Percentiles rank a stretch among this genome's conserved stretches.
Conservation (phyloP, 2,113 vertebrate genomes). For the Ahaetulla prasina region DNA sequence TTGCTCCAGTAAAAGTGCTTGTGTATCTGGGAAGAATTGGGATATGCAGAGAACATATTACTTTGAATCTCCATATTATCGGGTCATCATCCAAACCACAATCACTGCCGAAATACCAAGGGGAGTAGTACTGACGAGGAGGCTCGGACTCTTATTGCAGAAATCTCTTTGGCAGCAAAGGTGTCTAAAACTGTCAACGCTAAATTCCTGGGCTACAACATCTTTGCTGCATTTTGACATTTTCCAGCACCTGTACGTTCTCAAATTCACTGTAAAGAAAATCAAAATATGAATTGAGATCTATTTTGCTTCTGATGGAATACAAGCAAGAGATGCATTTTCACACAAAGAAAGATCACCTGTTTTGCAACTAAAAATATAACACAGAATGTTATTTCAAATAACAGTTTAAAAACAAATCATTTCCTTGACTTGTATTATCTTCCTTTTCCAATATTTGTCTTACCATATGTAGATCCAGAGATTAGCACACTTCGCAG, state of each 20-base stretch:
- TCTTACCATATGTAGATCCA: background rate
- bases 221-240: background rate
- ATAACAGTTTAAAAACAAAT: background rate
- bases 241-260: slow-evolving; percentile 26
- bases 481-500: background rate
- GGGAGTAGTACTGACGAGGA: background rate
- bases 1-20: background rate
- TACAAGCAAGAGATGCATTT: background rate
- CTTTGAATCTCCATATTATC: background rate
- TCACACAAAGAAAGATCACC: background rate
- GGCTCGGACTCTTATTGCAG: slow-evolving; percentile 7
- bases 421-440: background rate
- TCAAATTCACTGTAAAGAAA: slow-evolving; percentile 11
- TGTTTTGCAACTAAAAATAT: background rate
- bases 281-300: background rate
- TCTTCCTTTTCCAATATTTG: background rate
- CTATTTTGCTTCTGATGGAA: background rate
- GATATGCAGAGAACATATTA: background rate
- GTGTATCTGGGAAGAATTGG: background rate
- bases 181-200: slow-evolving; percentile 15
- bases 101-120: background rate
- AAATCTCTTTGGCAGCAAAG: slow-evolving; percentile 23
- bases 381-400: background rate
- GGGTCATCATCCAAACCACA: slow-evolving; percentile 6
- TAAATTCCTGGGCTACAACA: background rate